Base-by-base conservation (phyloP, 2,888 invertebrate species). In the Nemurella pictetii region DNA sequence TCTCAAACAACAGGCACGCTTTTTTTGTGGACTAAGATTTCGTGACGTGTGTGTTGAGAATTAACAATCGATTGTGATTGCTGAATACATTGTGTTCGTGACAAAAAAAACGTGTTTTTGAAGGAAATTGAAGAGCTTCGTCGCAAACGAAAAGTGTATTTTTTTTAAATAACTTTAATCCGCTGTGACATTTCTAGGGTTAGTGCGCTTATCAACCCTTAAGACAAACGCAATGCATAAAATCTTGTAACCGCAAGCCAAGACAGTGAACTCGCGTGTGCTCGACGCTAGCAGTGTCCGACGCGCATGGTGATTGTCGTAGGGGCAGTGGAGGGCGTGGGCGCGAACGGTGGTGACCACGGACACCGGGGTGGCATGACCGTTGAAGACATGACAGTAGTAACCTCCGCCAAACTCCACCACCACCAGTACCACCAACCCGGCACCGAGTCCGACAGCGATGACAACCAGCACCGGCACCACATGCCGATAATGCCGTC, bases 281-380 rank as follows among this genome's bases (percentile, higher is more conserved):
- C 26, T 74, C 5, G 4, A 74, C 25, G 26, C 5, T 74, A 5
- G 29, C 28, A 30, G 28, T 78, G 78, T 77, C 30, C 78, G 28
- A 28, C 77, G 74, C 83, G 85, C 36, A 86, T 85, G 84, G 85
- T 84, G 83, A 84, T 83, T 77, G 87, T 86, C 87, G 86, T 86
- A 87, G 88, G 87, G 87, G 89, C 89, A 89, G 90, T 89, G 89
- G 88, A 84, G 85, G 85, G 85, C 30, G 78, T 72, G 25, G 72
- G 36, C 26, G 78, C 80, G 25, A 81, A 87, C 88, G 88, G 89
- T 88, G 88, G 91, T 90, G 89, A 90, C 89, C 88, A 88, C 88
- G 88, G 88, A 87, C 84, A 86, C 78, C 85, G 86, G 86, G 88
- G 87, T 88, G 88, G 87, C 87, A 88, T 87, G 88, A 87, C 87